phyloP scores from a whole-genome alignment of 2,888 invertebrate genomes.

The Eumerus sabulonum region DNA sequence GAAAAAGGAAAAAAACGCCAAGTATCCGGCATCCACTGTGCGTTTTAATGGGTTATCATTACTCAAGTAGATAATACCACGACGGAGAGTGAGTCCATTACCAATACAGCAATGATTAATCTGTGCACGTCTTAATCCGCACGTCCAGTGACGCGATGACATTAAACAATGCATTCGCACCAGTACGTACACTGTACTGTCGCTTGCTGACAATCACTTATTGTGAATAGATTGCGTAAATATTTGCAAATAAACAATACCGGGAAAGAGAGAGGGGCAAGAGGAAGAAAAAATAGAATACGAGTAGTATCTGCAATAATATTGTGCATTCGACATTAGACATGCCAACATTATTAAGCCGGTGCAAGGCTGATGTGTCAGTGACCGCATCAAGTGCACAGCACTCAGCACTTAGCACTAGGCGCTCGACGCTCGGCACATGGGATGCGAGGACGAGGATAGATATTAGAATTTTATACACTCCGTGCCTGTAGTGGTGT shows the following conservation, averaged over 20 bases:
- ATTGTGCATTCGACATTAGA: slow-evolving; percentile 55
- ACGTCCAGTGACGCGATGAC: slow-evolving; percentile 13
- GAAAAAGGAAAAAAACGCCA: too few species aligned
- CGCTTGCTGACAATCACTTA: too few species aligned
- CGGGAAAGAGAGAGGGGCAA: too few species aligned
- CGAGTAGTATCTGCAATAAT: slow-evolving; percentile 25
- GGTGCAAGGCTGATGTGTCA: slow-evolving; percentile 73
- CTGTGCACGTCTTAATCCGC: slow-evolving; percentile 3
- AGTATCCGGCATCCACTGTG: too few species aligned
- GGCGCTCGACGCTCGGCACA: too few species aligned
- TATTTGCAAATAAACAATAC: slow-evolving; percentile 32
- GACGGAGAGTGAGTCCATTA: slow-evolving; percentile 2
- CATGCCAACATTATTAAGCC: slow-evolving; percentile 66
- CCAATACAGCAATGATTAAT: slow-evolving; percentile 11
- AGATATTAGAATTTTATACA: slow-evolving; percentile 29
- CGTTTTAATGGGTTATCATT: background rate
- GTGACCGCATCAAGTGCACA: slow-evolving; percentile 74
- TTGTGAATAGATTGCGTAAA: slow-evolving; percentile 2
- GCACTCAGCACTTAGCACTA: too few species aligned
- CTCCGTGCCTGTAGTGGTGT: slow-evolving; percentile 25
- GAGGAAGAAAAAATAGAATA: slow-evolving; percentile 13
- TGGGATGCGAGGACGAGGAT: slow-evolving; percentile 35
- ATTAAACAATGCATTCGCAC: slow-evolving; percentile 12
- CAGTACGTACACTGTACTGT: background rate
- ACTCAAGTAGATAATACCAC: background rate